Base-by-base conservation (phyloP, 2,797 vertebrate genomes). In the Mormyrops attenuatus region DNA sequence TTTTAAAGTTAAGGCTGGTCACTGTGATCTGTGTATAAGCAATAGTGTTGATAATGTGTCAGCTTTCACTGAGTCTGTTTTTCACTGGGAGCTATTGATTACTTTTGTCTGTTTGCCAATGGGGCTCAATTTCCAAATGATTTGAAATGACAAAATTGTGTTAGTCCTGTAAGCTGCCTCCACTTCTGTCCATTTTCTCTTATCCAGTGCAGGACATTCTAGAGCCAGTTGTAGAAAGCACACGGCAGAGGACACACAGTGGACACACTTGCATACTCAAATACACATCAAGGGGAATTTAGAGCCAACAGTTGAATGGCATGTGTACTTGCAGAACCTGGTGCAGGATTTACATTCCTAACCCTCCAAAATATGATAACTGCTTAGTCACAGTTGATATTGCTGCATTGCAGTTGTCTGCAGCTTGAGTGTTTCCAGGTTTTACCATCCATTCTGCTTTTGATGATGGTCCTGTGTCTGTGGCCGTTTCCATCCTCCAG, bases 401-500 rank as follows among this genome's bases (percentile, higher is more conserved):
- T 80, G 73, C 30, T 69, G 66, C 66, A 13, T 63, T 63, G 60
- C 22, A 8, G 60, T 66, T 66, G 60, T 69, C 15, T 80, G 17
- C 73, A 80, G 73, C 38, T 44, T 8, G 17, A 41, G 15, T n/a
- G 7, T 44, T 80, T 80, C 20, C 34, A 20, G 41, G 17, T 80
- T 44, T 80, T 44, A 80, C 34, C 52, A 73, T 49, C 8, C 53
- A 20, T 30, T 8, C 2, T 41, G 50, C 34, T 69, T 30, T 44
- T 88, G 15, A 11, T 8, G 13, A 41, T n/a, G 38, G 52, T 85
- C 4, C 8, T 50, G 7, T 85, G 80, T 53, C 13, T 53, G 52
- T 57, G 85, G 4, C n/a, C 26, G 2, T 87, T 34, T 57, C 30
- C 38, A 9, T n/a, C 26, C 88, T 49, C 0, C 90, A 97, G 96